phyloP scores from a whole-genome alignment of 2,113 vertebrate genomes.

The human region DNA sequence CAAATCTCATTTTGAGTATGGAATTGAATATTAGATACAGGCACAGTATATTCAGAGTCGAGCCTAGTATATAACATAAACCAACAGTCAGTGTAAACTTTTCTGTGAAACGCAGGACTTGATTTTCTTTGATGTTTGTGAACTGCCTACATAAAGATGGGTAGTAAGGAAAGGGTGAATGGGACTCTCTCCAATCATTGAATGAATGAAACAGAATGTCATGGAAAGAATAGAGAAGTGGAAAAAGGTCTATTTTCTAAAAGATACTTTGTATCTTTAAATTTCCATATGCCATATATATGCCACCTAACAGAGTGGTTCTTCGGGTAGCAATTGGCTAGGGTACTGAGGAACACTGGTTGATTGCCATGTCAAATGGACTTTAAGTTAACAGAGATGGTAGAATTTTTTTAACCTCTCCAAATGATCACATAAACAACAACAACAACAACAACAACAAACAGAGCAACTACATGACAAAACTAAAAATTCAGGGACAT shows the following conservation, averaged over 20 bases:
- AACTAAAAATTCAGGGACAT: not conserved
- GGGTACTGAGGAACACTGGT: fast-evolving
- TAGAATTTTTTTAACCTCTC: not conserved
- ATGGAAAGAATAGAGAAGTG: not conserved
- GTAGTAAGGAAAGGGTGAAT: not conserved
- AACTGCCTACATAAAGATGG: not conserved
- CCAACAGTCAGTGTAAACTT: not conserved
- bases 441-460: too few relatives aligned
- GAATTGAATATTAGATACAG: not conserved
- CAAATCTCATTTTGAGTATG: not conserved
- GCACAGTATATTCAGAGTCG: not conserved
- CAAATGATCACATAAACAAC: not conserved
- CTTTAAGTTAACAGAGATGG: not conserved
- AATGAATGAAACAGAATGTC: not conserved
- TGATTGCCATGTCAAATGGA: not conserved
- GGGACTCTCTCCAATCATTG: not conserved
- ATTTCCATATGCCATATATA: not conserved
- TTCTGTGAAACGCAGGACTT: not conserved
- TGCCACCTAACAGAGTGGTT: too few relatives aligned
- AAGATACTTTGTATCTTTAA: not conserved
- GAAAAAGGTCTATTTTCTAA: not conserved
- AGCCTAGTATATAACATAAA: not conserved
- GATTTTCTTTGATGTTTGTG: not conserved
- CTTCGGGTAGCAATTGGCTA: not conserved
- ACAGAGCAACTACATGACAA: not conserved